These are phyloP conservation scores for Drosophila pandora DNA, from an alignment of 1,140 invertebrate genomes.

Conservation along the genomic window DNA sequence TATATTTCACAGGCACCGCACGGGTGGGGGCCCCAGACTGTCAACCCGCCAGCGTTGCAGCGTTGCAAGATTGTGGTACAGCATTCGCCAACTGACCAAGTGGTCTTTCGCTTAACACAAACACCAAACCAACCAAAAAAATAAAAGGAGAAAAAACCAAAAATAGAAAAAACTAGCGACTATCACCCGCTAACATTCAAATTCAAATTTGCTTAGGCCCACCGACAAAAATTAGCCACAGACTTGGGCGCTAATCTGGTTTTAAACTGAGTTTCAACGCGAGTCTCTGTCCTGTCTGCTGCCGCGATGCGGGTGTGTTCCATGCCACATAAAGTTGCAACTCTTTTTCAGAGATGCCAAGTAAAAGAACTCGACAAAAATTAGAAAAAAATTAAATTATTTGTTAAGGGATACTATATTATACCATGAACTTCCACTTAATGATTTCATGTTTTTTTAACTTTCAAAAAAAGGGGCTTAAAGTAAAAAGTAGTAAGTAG, in stretches of 20 bases:
- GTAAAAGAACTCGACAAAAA: background rate
- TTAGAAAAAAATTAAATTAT: background rate
- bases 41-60: constrained; percentile 50
- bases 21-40: constrained; percentile 50
- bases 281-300: constrained; percentile 52
- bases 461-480: too few species aligned
- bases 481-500: too few species aligned
- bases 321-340: constrained; percentile 31
- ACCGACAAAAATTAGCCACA: constrained; percentile 77
- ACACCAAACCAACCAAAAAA: constrained; percentile 2
- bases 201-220: constrained; percentile 78
- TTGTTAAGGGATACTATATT: too few species aligned
- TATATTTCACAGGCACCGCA: constrained; percentile 65
- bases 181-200: constrained; percentile 82
- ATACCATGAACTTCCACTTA: too few species aligned
- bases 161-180: constrained; percentile 49
- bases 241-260: constrained; percentile 81
- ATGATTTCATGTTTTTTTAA: too few species aligned
- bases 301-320: constrained; percentile 78
- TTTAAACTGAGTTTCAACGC: constrained; percentile 78
- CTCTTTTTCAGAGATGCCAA: constrained; percentile 6
- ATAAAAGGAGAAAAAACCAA: constrained; percentile 3
- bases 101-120: constrained; percentile 36
- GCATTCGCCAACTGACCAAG: constrained; percentile 74
- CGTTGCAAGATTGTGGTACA: constrained; percentile 47